These are phyloP conservation scores for Melanostigma gelatinosum DNA, from an alignment of 2,113 vertebrate species.

Conservation along the genomic window DNA sequence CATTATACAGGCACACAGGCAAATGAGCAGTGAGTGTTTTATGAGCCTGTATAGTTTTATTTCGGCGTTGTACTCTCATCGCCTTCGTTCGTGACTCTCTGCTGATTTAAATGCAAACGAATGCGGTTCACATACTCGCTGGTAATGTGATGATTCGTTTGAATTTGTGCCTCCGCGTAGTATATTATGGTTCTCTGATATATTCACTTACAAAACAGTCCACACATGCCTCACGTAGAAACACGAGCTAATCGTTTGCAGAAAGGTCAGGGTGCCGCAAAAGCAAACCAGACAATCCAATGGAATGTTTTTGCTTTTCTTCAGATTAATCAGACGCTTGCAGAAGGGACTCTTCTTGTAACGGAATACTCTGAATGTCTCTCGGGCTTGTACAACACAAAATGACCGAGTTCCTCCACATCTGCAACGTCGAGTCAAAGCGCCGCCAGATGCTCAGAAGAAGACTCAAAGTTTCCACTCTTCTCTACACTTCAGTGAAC, in stretches of 20 bases:
- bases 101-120: conserved; percentile 36
- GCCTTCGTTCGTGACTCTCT: conserved; percentile 23
- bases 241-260: neutral
- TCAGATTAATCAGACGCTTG: neutral
- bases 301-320: neutral
- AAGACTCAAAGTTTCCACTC: neutral
- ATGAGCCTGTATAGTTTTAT: conserved; percentile 64
- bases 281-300: conserved; percentile 9
- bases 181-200: conserved; percentile 15
- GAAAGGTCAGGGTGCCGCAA: neutral
- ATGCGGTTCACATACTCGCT: conserved; percentile 19
- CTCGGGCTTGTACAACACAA: too few species aligned
- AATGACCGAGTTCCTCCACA: neutral
- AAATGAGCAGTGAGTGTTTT: conserved; percentile 65
- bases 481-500: conserved; percentile 2
- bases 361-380: neutral
- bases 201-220: neutral
- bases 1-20: conserved; percentile 66
- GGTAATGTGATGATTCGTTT: conserved; percentile 57
- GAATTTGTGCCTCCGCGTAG: conserved; percentile 38
- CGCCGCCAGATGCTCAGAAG: neutral
- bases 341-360: neutral
- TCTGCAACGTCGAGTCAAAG: neutral
- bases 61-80: conserved; percentile 24
- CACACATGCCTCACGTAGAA: neutral